phyloP scores from a whole-genome alignment of 2,888 invertebrate genomes.

The Drosophila buzzatii region DNA sequence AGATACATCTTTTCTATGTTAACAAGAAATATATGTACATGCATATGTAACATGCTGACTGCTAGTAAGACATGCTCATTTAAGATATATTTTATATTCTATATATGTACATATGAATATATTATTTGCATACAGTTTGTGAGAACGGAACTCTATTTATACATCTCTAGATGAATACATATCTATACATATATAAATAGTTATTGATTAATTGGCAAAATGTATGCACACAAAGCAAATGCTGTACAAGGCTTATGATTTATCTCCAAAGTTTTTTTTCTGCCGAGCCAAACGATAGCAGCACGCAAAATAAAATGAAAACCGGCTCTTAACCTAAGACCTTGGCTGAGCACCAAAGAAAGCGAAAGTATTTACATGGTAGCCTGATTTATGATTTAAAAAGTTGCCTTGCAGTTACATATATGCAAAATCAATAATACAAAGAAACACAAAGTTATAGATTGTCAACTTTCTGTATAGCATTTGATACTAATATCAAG shows the following conservation, averaged over 20 bases:
- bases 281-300: not conserved
- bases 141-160: slow-evolving; percentile 40
- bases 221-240: slow-evolving; percentile 3
- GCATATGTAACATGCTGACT: not conserved
- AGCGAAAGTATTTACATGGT: slow-evolving; percentile 43
- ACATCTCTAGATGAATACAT: slow-evolving; percentile 12
- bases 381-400: slow-evolving; percentile 12
- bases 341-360: slow-evolving; percentile 34
- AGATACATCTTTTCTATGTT: not conserved
- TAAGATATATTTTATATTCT: not conserved
- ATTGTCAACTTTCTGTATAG: slow-evolving; percentile 58
- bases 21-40: not conserved
- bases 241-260: slow-evolving; percentile 4
- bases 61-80: not conserved
- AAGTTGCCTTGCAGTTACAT: slow-evolving; percentile 17
- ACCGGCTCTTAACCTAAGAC: slow-evolving; percentile 29
- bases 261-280: slow-evolving; percentile 16
- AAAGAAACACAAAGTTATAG: not conserved
- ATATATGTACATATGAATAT: not conserved
- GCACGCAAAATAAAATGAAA: slow-evolving; percentile 6
- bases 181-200: slow-evolving; percentile 20
- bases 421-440: not conserved
- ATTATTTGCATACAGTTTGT: slow-evolving; percentile 65
- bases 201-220: slow-evolving; percentile 29
- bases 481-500: slow-evolving; percentile 18